A percentile compares a stretch with the other conserved stretches of the same genome.
Conservation (phyloP, 2,888 invertebrate species). For the Acronicta aceris region DNA sequence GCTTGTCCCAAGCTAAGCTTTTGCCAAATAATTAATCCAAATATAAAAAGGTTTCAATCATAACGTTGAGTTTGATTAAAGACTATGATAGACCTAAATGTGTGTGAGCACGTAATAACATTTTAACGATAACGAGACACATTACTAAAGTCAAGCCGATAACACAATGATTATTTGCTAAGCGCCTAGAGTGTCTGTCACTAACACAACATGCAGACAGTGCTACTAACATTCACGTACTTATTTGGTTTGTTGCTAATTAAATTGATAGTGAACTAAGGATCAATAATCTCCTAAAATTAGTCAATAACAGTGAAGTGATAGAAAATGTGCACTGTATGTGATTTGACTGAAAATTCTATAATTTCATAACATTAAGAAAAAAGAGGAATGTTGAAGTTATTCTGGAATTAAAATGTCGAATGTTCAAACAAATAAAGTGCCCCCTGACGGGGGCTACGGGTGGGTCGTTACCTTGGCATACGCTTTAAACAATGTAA, state of each 20-base stretch:
- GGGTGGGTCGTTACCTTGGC: conserved; percentile 91
- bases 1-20: no score
- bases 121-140: conserved; percentile 72
- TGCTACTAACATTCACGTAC: conserved; percentile 50
- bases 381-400: conserved; percentile 60
- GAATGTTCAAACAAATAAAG: conserved; percentile 70
- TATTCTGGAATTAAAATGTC: conserved; percentile 66
- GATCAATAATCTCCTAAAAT: conserved; percentile 52
- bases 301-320: conserved; percentile 26
- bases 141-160: conserved; percentile 75
- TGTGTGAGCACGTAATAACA: conserved; percentile 60
- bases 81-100: conserved; percentile 46
- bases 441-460: conserved; percentile 91
- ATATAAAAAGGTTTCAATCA: not conserved
- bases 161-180: conserved; percentile 62
- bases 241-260: conserved; percentile 39
- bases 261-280: conserved; percentile 22
- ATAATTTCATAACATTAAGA: conserved; percentile 43
- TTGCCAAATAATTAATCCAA: no score
- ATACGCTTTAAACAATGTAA: conserved; percentile 90
- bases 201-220: conserved; percentile 43
- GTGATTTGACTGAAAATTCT: conserved; percentile 41
- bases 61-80: conserved; percentile 43
- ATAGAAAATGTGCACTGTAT: conserved; percentile 54
- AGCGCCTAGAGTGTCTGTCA: conserved; percentile 45